Evolutionary conservation across 2,797 vertebrate genomes (phyloP).

Genomic region (Acrossocheilus fasciatus): DNA sequence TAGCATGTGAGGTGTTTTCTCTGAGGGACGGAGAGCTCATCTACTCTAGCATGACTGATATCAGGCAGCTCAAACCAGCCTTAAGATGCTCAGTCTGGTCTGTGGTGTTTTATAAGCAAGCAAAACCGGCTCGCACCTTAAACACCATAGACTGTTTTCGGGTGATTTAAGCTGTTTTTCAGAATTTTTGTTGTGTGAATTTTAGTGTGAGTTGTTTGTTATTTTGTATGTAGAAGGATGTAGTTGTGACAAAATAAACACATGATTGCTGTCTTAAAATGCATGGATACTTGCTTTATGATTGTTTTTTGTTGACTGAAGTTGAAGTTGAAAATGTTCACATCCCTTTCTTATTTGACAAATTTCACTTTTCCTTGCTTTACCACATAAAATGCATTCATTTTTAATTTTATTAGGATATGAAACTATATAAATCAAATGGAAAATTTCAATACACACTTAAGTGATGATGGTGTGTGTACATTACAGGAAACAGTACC

Average conservation of each 20-base stretch:
- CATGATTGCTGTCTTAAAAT: background rate
- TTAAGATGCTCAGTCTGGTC: background rate
- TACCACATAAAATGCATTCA: background rate
- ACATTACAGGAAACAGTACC: background rate
- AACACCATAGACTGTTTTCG: background rate
- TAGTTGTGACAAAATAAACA: background rate
- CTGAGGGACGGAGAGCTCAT: conserved; percentile 60
- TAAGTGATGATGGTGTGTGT: background rate
- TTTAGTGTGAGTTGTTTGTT: background rate
- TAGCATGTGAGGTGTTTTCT: conserved; percentile 2
- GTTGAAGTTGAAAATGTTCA: background rate
- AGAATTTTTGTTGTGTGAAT: background rate
- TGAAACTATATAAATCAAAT: background rate
- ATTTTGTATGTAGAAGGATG: background rate
- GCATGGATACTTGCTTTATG: background rate
- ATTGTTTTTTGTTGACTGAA: background rate
- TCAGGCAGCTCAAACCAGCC: background rate
- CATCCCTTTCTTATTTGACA: background rate
- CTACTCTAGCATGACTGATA: background rate
- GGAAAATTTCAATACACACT: background rate
- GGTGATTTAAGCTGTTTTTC: background rate
- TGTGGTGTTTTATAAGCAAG: background rate
- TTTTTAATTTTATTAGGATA: background rate
- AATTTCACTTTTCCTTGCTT: background rate
- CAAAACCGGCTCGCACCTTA: background rate